Percentiles rank a stretch among this genome's conserved stretches.
Conservation (phyloP, 1,140 invertebrate genomes). For the Dreissena polymorpha region DNA sequence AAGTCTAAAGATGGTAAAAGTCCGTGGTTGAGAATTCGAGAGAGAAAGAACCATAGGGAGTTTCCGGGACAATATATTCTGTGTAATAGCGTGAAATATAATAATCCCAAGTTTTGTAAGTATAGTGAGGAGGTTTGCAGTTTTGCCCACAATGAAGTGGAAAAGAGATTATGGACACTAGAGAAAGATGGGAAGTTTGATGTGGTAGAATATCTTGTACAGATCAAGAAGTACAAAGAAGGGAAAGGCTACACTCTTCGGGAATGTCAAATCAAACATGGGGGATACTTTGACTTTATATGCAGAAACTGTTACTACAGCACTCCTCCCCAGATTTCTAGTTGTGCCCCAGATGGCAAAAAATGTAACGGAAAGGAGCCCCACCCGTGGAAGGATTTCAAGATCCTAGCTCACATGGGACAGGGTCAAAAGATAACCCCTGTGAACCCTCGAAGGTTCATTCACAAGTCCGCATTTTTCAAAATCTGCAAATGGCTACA, state of each 20-base stretch:
- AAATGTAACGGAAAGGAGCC: slow-evolving; percentile 56
- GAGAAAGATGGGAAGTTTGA: slow-evolving; percentile 74
- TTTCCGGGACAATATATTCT: slow-evolving; percentile 70
- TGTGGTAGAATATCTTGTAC: slow-evolving; percentile 72
- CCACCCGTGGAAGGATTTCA: slow-evolving; percentile 69
- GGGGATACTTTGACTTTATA: slow-evolving; percentile 72
- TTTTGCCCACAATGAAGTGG: slow-evolving; percentile 75
- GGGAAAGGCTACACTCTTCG: slow-evolving; percentile 57
- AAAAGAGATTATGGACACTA: slow-evolving; percentile 72
- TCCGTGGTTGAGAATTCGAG: slow-evolving; percentile 68
- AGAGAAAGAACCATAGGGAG: slow-evolving; percentile 70
- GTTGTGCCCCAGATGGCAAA: slow-evolving; percentile 39
- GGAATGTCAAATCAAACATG: slow-evolving; percentile 66
- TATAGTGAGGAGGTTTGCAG: slow-evolving; percentile 69
- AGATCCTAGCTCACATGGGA: slow-evolving; percentile 68
- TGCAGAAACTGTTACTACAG: slow-evolving; percentile 70
- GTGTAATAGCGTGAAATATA: slow-evolving; percentile 66
- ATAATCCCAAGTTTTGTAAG: slow-evolving; percentile 58
- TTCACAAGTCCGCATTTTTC: slow-evolving; percentile 72
- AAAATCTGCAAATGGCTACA: slow-evolving; percentile 70
- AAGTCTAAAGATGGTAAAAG: slow-evolving; percentile 37
- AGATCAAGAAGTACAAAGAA: slow-evolving; percentile 57
- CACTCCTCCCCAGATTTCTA: slow-evolving; percentile 57
- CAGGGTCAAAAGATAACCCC: slow-evolving; percentile 61
- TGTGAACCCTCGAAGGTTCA: slow-evolving; percentile 68